These are phyloP conservation scores for Calameuta pallipes DNA, from an alignment of 2,888 invertebrate genomes.

Conservation along the genomic window DNA sequence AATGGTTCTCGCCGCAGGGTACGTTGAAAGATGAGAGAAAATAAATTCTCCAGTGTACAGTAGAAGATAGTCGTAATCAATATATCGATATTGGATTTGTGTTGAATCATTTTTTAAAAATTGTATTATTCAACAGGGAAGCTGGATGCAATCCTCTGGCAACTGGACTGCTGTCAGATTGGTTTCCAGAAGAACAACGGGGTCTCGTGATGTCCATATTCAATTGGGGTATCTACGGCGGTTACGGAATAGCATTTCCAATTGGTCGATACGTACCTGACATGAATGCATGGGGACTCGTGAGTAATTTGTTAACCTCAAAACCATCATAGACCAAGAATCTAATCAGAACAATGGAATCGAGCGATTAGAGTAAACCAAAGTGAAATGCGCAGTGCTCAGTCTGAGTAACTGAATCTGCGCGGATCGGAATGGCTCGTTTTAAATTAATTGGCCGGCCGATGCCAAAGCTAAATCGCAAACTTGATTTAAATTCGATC, in stretches of 20 bases:
- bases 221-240: slow-evolving; percentile 96
- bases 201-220: slow-evolving; percentile 92
- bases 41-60: not conserved
- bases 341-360: not conserved
- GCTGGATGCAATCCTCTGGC: slow-evolving; percentile 89
- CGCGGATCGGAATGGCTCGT: not conserved
- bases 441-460: not conserved
- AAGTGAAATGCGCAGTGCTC: not conserved
- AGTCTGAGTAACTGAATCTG: not conserved
- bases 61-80: not conserved
- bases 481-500: not conserved
- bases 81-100: not conserved
- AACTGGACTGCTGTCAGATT: slow-evolving; percentile 84
- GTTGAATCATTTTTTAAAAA: not conserved
- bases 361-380: not conserved
- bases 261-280: slow-evolving; percentile 87
- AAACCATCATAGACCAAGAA: not conserved
- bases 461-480: not conserved
- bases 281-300: slow-evolving; percentile 79
- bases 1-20: slow-evolving; percentile 89
- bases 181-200: slow-evolving; percentile 83
- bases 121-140: slow-evolving; percentile 70
- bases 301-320: slow-evolving; percentile 59
- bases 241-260: slow-evolving; percentile 92
- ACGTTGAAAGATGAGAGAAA: slow-evolving; percentile 19